Evolutionary conservation across 2,888 invertebrate genomes (phyloP).

Genomic region (Epinotia demarniana): DNA sequence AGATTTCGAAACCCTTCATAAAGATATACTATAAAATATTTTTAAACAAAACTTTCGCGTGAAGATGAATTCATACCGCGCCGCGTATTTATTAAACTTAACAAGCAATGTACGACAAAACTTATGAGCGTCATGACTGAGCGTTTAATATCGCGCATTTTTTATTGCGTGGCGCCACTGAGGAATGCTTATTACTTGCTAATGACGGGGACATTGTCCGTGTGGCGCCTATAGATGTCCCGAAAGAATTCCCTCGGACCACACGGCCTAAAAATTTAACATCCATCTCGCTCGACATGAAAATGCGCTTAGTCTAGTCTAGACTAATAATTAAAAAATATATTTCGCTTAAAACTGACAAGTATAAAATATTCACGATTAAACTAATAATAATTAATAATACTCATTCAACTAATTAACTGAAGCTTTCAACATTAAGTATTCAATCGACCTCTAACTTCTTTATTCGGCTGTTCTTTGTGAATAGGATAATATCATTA

Average conservation of each 20-base stretch:
- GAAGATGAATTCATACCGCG: constrained; percentile 1
- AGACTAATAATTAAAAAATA: constrained; percentile 49
- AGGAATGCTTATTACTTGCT: constrained; percentile 70
- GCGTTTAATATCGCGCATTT: constrained; percentile 64
- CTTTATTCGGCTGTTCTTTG: not conserved
- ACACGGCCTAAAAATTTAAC: constrained; percentile 66
- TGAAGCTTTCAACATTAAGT: not conserved
- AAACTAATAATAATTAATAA: not conserved
- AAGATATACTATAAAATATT: not conserved
- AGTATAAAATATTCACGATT: constrained; percentile 8
- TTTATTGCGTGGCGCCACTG: constrained; percentile 59
- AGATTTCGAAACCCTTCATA: not conserved
- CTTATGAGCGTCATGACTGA: constrained; percentile 48
- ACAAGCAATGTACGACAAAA: constrained; percentile 34
- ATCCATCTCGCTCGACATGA: constrained; percentile 60
- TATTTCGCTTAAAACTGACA: not conserved
- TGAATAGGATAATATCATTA: not conserved
- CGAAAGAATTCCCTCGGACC: constrained; percentile 63
- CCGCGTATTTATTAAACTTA: constrained; percentile 32
- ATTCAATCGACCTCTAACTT: not conserved
- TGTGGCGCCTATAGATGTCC: constrained; percentile 62
- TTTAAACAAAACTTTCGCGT: not conserved
- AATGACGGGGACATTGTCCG: constrained; percentile 71
- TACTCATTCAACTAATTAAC: constrained; percentile 5
- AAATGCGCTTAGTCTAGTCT: constrained; percentile 56